phyloP scores from a whole-genome alignment of 2,113 vertebrate genomes.

The Seriola rivoliana region DNA sequence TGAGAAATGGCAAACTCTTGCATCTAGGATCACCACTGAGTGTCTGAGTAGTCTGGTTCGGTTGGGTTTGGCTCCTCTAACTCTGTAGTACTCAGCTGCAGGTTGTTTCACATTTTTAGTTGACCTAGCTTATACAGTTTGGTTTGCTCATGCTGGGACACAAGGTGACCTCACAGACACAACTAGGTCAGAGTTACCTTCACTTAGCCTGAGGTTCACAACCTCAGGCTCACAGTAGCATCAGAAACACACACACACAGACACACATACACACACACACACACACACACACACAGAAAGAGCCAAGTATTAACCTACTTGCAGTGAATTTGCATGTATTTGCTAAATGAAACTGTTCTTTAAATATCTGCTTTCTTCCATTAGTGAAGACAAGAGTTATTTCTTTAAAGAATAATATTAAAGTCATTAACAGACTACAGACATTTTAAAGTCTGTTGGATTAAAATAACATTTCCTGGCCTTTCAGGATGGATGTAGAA shows the following conservation, averaged over 20 bases:
- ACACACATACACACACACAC: no score
- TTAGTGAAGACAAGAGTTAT: conserved; percentile 5
- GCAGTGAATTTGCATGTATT: conserved; percentile 13
- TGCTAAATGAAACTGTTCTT: conserved; percentile 21
- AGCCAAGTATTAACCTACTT: conserved; percentile 6
- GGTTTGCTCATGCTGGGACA: background rate
- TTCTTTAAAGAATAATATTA: background rate
- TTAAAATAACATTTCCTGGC: background rate
- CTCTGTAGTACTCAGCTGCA: background rate
- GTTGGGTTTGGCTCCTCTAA: background rate
- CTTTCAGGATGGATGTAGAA: background rate
- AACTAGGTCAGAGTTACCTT: conserved; percentile 40
- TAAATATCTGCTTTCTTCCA: background rate
- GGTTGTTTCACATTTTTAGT: background rate
- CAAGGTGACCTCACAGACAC: conserved; percentile 15
- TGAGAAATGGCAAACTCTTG: background rate
- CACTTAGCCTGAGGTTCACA: background rate
- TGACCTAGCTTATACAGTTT: background rate
- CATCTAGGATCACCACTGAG: background rate
- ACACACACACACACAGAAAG: no score
- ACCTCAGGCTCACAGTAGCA: conserved; percentile 9
- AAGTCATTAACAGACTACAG: background rate
- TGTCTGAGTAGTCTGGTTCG: background rate
- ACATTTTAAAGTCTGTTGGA: background rate
- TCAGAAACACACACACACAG: background rate